These are phyloP conservation scores for Heliangelus exortis DNA, from an alignment of 2,797 vertebrate genomes.

Conservation along the genomic window DNA sequence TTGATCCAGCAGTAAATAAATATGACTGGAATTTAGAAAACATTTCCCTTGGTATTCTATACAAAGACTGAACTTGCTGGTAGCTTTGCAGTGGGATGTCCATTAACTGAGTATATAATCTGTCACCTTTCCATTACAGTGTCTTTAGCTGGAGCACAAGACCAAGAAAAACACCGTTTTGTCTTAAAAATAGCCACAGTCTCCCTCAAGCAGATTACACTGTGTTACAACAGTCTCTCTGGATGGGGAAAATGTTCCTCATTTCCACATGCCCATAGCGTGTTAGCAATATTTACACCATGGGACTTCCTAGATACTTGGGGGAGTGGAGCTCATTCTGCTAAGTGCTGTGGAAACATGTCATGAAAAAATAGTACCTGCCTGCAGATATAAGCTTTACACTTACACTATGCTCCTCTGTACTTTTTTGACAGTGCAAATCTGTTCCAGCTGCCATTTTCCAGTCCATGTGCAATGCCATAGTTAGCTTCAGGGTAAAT, in stretches of 20 bases:
- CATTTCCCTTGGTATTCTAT: slow-evolving; percentile 1
- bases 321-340: neutral
- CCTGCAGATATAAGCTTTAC: neutral
- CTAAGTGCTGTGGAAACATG: neutral
- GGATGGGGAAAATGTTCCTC: slow-evolving; percentile 15
- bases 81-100: neutral
- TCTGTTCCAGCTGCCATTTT: neutral
- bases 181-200: slow-evolving; percentile 32
- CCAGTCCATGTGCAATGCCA: neutral
- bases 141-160: slow-evolving; percentile 32
- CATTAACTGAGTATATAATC: slow-evolving; percentile 11
- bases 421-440: neutral
- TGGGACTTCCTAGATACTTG: neutral
- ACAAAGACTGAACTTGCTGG: neutral
- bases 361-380: slow-evolving; percentile 6
- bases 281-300: slow-evolving; percentile 30
- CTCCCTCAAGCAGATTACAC: slow-evolving; percentile 34
- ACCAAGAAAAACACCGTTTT: slow-evolving; percentile 48
- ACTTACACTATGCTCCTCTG: neutral
- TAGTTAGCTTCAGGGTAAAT: neutral
- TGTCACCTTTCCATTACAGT: slow-evolving; percentile 29
- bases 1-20: slow-evolving; percentile 13
- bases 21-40: slow-evolving; percentile 25
- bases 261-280: neutral
- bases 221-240: neutral